A percentile compares a stretch with the other conserved stretches of the same genome.
These are phyloP conservation scores for Pampus argenteus DNA, from an alignment of 2,797 vertebrate genomes.

Conservation along the genomic window DNA sequence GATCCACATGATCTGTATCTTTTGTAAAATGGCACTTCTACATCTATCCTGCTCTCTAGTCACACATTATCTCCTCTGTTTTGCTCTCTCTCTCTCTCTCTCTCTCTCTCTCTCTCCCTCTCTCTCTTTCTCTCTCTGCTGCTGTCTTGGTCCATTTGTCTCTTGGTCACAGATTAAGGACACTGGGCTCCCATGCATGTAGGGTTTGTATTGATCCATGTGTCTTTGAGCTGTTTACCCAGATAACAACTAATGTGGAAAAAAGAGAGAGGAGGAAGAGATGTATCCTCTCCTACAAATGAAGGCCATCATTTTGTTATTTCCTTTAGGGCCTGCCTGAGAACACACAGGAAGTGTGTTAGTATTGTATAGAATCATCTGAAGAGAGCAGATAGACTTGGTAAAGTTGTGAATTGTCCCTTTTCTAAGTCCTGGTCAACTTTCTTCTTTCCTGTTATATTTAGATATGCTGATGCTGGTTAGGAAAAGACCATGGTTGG, in stretches of 20 bases:
- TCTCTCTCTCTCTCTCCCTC: not conserved
- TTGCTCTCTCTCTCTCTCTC: not conserved
- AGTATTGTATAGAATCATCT: not conserved
- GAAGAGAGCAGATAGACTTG: not conserved
- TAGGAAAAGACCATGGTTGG: no score
- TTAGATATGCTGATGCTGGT: no score
- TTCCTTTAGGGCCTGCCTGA: not conserved
- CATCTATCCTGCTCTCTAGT: not conserved
- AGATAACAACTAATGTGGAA: slow-evolving; percentile 27
- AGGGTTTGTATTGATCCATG: slow-evolving; percentile 36
- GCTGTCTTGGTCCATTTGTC: not conserved
- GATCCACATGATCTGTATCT: not conserved
- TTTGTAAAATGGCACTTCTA: not conserved
- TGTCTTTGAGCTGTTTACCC: slow-evolving; percentile 7
- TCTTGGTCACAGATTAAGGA: slow-evolving; percentile 23
- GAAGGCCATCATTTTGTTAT: slow-evolving; percentile 4
- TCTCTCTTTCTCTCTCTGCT: not conserved
- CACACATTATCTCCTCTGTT: not conserved
- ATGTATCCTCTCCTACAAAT: slow-evolving; percentile 6
- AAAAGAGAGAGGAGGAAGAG: not conserved
- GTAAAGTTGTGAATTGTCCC: not conserved
- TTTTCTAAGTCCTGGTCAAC: no score
- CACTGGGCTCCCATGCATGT: slow-evolving; percentile 17
- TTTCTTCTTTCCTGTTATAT: no score
- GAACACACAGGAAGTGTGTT: not conserved